These are phyloP conservation scores for Aphelenchoides bicaudatus DNA, from an alignment of 2,888 invertebrate species.

Conservation along the genomic window DNA sequence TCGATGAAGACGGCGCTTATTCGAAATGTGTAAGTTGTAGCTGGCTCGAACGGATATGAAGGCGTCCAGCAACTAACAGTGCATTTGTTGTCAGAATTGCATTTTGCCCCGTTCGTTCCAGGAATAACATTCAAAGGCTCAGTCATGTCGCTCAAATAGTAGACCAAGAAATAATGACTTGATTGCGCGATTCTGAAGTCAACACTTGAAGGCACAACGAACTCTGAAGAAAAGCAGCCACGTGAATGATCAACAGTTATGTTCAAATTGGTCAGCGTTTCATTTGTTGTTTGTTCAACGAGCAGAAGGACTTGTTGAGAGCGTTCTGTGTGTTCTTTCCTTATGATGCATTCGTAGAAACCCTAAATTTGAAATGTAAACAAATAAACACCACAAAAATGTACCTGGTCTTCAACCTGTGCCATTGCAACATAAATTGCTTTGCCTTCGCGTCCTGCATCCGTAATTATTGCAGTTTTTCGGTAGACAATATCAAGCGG, in stretches of 20 bases:
- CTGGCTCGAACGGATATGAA: conserved; percentile 13
- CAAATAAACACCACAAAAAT: neutral
- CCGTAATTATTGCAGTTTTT: conserved; percentile 2
- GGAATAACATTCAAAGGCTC: conserved; percentile 20
- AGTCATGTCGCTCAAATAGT: conserved; percentile 18
- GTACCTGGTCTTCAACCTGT: conserved; percentile 15
- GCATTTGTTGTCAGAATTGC: conserved; percentile 5
- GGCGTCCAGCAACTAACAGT: conserved; percentile 18
- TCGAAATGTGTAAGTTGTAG: conserved; percentile 27
- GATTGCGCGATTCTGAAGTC: conserved; percentile 15
- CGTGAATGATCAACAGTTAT: conserved; percentile 24
- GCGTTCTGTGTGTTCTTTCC: conserved; percentile 17
- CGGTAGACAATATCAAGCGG: conserved; percentile 5
- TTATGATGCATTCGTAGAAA: conserved; percentile 23
- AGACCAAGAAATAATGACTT: conserved; percentile 23
- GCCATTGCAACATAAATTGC: conserved; percentile 8
- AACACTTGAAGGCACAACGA: conserved; percentile 19
- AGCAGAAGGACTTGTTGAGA: conserved; percentile 22
- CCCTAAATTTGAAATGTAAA: conserved; percentile 16
- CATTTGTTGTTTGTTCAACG: conserved; percentile 31
- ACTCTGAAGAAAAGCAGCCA: conserved; percentile 20
- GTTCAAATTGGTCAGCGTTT: conserved; percentile 23
- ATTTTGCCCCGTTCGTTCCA: conserved; percentile 3
- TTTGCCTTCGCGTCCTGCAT: conserved; percentile 9
- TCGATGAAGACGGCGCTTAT: conserved; percentile 23